Base-by-base conservation (phyloP, 2,113 vertebrate species). In the Gyps fulvus region DNA sequence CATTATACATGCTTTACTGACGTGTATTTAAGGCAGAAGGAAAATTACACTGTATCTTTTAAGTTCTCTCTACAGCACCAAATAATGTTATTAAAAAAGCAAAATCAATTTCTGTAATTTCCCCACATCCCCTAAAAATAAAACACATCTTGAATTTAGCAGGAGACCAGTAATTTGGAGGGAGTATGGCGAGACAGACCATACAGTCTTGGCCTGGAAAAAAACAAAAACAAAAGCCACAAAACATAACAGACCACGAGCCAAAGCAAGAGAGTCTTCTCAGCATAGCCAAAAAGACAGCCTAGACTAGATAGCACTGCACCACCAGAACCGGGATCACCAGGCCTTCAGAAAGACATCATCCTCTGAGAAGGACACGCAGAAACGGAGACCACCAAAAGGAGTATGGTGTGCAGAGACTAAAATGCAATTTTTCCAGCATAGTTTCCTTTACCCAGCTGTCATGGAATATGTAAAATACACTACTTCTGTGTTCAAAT, bases 191-290 rank as follows among this genome's bases (percentile, higher is more conserved):
- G 40, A 72, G 17, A 66, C 3, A 93, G 29, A 73, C 21, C 43
- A 79, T 8, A 59, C 1, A 86, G 34, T 32, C 34, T 61, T 31
- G 25, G 77, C 17, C 45, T 29, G 32, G 20, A 13, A 25, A 65
- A 50, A 52, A 50, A 1, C 13, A 26, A 50, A 34, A 59, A 18
- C 9, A 27, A 43, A 45, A 17, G 4, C 38, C 59, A 72, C 43
- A 65, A 69, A 80, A 62, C 2, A 0, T 38, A 58, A 47, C 9
- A 77, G 9, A 50, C 5, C 25, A 50, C 2, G 0, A 91, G 15
- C 40, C 50, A 83, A 54, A 40, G n/a, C 32, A 54, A 73, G 31
- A 50, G 26, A 58, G 29, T 36, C 40, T 40, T 76, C 76, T 67
- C 47, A 42, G 32, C 17, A 45, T 2, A 57, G 32, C 11, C 32